These are phyloP conservation scores for Galagoides demidoff DNA, from an alignment of 2,797 vertebrate species.

Conservation along the genomic window DNA sequence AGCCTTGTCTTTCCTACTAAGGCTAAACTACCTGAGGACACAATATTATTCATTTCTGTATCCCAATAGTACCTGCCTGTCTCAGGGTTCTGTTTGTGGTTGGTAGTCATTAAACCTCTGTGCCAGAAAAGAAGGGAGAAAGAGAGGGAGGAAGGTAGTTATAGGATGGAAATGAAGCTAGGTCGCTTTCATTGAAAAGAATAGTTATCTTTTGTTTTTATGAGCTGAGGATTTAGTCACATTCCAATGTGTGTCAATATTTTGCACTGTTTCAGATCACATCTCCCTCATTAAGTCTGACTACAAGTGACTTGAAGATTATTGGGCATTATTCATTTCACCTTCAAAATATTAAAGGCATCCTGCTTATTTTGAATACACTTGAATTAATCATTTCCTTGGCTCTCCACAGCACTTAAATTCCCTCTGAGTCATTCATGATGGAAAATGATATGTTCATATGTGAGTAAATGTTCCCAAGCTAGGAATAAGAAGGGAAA, in stretches of 20 bases:
- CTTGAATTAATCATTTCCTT: slow-evolving; percentile 80
- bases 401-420: slow-evolving; percentile 73
- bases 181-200: slow-evolving; percentile 23
- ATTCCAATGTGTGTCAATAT: slow-evolving; percentile 17
- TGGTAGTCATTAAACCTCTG: slow-evolving; percentile 33
- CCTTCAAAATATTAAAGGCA: slow-evolving; percentile 76
- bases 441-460: slow-evolving; percentile 53
- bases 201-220: background rate
- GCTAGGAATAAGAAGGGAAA: slow-evolving; percentile 57
- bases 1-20: slow-evolving; percentile 22
- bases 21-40: slow-evolving; percentile 7
- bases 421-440: slow-evolving; percentile 61
- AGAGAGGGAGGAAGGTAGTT: background rate
- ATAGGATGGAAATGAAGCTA: background rate
- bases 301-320: slow-evolving; percentile 59
- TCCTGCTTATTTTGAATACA: slow-evolving; percentile 71
- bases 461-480: slow-evolving; percentile 63
- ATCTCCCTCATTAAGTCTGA: slow-evolving; percentile 62
- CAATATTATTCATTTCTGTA: background rate
- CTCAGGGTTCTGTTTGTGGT: background rate
- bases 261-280: background rate
- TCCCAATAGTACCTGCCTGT: background rate
- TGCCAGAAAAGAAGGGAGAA: background rate
- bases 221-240: slow-evolving; percentile 9
- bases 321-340: slow-evolving; percentile 67